Evolutionary conservation across 2,888 invertebrate species (phyloP).

Genomic region (Celastrina argiolus): DNA sequence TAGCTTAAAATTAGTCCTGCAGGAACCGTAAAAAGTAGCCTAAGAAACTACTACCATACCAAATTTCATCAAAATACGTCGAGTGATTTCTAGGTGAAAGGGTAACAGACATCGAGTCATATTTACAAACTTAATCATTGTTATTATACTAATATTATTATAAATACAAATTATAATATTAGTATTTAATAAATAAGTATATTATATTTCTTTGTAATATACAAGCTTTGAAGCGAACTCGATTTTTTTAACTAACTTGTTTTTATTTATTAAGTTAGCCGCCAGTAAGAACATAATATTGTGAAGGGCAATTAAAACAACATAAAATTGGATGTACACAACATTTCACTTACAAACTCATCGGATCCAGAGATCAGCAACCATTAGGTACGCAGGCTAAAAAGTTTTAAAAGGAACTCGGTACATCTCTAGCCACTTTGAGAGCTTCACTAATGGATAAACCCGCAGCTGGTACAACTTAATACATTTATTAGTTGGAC

Average conservation of each 20-base stretch:
- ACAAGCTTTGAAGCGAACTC: no score
- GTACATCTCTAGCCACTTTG: constrained; percentile 6
- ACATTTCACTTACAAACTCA: constrained; percentile 7
- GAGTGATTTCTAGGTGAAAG: no score
- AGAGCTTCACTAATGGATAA: constrained; percentile 11
- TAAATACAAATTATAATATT: no score
- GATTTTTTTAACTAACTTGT: neutral
- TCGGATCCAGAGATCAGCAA: neutral
- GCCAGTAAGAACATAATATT: neutral
- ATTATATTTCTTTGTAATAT: no score
- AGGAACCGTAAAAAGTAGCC: no score
- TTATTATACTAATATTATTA: no score
- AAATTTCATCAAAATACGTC: no score
- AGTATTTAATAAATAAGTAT: no score
- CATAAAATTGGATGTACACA: neutral
- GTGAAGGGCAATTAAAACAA: neutral
- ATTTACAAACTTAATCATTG: no score
- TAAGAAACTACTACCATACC: no score
- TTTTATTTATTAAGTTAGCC: neutral
- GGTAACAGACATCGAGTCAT: no score
- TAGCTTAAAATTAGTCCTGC: no score
- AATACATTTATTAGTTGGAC: constrained; percentile 17
- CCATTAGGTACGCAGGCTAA: constrained; percentile 5
- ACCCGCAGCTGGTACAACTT: constrained; percentile 14
- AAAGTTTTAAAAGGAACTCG: constrained; percentile 10